Evolutionary conservation across 53 echinoderm and acorn worm genomes (phyloP).

Genomic region (Holothuria scabra): DNA sequence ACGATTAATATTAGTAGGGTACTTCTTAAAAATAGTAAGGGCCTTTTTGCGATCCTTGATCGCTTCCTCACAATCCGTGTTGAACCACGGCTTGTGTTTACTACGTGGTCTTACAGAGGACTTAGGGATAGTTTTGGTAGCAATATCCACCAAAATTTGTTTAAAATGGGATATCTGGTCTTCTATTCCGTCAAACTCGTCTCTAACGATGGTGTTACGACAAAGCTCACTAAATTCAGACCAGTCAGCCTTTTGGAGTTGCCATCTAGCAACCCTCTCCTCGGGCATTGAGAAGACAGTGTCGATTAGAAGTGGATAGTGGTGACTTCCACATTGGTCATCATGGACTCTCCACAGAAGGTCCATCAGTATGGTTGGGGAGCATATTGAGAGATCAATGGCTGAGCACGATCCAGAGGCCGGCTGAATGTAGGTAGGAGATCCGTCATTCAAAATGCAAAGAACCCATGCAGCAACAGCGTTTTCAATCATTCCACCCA

Average conservation of each 20-base stretch:
- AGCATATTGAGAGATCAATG: constrained; percentile 52
- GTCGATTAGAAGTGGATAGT: too few species aligned
- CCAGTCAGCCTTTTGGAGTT: too few species aligned
- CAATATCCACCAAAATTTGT: neutral
- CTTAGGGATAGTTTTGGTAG: constrained; percentile 3
- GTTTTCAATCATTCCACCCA: constrained; percentile 16
- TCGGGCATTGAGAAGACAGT: too few species aligned
- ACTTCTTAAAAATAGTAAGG: constrained; percentile 4
- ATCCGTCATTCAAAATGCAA: constrained; percentile 43
- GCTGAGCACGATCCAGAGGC: constrained; percentile 36
- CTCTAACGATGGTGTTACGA: too few species aligned
- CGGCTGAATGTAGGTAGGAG: constrained; percentile 26
- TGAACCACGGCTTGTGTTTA: constrained; percentile 50
- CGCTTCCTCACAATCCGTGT: neutral
- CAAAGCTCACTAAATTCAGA: too few species aligned
- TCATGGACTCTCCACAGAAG: too few species aligned
- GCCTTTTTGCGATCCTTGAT: constrained; percentile 8
- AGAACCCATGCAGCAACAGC: constrained; percentile 4
- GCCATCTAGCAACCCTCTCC: too few species aligned
- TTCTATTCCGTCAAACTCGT: too few species aligned
- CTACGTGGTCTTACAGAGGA: constrained; percentile 33
- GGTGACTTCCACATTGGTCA: too few species aligned
- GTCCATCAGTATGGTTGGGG: constrained; percentile 17
- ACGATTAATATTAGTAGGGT: neutral
- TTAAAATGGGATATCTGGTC: too few species aligned